Conservation (phyloP, 2,113 vertebrate species). For the Gasterosteus aculeatus region DNA sequence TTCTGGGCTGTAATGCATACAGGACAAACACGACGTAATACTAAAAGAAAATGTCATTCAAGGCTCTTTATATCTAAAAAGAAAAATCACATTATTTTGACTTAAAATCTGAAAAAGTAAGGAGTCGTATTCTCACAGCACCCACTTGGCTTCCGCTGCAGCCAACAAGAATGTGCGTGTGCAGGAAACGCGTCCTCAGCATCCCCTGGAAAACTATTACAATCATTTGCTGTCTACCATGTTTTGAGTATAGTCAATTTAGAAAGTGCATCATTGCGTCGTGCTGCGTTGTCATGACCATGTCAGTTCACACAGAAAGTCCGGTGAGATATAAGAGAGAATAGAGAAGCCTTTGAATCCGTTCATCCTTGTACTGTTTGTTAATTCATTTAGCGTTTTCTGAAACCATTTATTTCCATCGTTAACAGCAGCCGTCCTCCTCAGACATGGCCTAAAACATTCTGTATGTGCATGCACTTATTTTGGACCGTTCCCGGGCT, state of each 20-base stretch:
- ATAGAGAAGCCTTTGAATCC: background rate
- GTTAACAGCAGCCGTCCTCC: constrained; percentile 19
- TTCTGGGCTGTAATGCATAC: constrained; percentile 29
- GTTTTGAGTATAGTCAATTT: constrained; percentile 32
- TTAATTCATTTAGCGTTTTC: constrained; percentile 1
- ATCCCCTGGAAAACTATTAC: constrained; percentile 32
- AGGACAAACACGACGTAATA: constrained; percentile 1
- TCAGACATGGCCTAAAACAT: constrained; percentile 30
- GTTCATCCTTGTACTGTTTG: constrained; percentile 7
- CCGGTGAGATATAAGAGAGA: constrained; percentile 4
- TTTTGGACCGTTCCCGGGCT: constrained; percentile 68
- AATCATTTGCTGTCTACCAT: constrained; percentile 42
- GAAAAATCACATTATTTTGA: background rate
- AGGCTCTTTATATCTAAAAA: background rate
- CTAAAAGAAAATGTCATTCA: background rate
- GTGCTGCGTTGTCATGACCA: constrained; percentile 7
- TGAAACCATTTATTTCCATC: background rate
- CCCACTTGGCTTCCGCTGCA: constrained; percentile 1
- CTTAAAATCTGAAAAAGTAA: constrained; percentile 11
- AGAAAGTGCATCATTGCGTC: constrained; percentile 22
- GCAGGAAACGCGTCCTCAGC: constrained; percentile 47
- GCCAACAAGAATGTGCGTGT: constrained; percentile 14
- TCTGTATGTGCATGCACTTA: constrained; percentile 44
- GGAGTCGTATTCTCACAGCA: background rate
- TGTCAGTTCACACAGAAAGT: constrained; percentile 8